Evolutionary conservation across 2,888 invertebrate species (phyloP), one percentile per base, ranked within the genome.

Genomic region (Leptinotarsa haldemani): DNA sequence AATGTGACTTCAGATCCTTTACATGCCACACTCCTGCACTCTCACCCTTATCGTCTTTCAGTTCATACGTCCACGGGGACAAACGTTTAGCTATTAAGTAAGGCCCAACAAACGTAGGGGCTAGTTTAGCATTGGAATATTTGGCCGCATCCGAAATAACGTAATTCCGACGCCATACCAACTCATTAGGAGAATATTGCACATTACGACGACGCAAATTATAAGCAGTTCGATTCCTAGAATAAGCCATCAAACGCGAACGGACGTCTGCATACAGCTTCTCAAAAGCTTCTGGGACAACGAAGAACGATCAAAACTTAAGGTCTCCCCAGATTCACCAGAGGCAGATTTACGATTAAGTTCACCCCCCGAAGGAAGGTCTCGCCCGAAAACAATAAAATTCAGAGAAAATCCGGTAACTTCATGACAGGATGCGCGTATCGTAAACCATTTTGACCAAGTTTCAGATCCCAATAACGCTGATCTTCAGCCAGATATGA

Each of bases 401-500:
- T 74, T 77, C 1, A 77, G 77, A 13, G 75, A 74, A 16, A 73
- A 53, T 1, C 65, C 65, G 3, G 79, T 80, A 2, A 74, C 74
- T 74, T 80, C 79, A 50, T 79, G 79, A 53, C 69, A 73, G 3
- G 77, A 70, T 2, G 79, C 74, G 40, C 78, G 74, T 4, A 80
- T 68, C 15, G 80, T 77, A 75, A 77, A 80, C 13, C 74, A 15
- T 79, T 30, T 52, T 76, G 69, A 12, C 70, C 40, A 18, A 81
- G 69, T 65, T 78, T 61, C 20, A 65, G 22, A 75, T 81, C 80
- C 78, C 80, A 81, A 3, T 47, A 40, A 5, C 79, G 48, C 53
- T 85, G 84, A 64, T 82, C 78, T 0, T 77, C 74, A 0, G 48
- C 65, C 1, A 83, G 76, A 65, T 79, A 84, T 5, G 82, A 69